These are phyloP conservation scores for Chaenodraco wilsoni DNA, from an alignment of 2,797 vertebrate genomes.

Conservation along the genomic window DNA sequence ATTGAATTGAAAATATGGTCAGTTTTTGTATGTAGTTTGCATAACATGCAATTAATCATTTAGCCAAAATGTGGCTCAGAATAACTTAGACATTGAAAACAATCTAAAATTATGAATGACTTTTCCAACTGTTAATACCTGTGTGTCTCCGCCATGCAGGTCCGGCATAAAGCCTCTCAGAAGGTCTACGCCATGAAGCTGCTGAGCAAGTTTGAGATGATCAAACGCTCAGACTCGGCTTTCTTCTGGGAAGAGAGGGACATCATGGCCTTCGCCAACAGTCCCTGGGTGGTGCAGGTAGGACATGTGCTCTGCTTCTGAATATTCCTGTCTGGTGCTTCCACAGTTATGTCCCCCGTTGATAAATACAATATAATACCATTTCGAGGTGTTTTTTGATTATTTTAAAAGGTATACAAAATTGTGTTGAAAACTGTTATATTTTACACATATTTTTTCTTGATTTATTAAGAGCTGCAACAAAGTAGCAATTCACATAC, in stretches of 20 bases:
- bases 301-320: constrained; percentile 23
- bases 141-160: constrained; percentile 75
- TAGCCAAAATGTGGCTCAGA: neutral
- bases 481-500: no score
- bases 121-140: constrained; percentile 1
- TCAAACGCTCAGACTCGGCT: constrained; percentile 98
- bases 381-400: neutral
- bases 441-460: neutral
- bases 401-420: neutral
- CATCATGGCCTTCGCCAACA: constrained; percentile 98
- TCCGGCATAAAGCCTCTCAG: constrained; percentile 95
- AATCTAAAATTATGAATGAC: neutral
- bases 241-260: constrained; percentile 99
- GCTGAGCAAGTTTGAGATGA: constrained; percentile 99
- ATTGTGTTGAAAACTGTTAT: neutral
- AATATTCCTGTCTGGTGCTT: no score
- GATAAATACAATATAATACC: neutral
- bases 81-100: neutral
- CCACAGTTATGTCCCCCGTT: no score
- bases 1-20: neutral
- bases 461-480: no score
- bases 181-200: constrained; percentile 99
- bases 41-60: neutral
- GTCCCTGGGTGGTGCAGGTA: constrained; percentile 99
- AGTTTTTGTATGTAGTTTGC: neutral